phyloP scores from a whole-genome alignment of 2,113 vertebrate species.

The Phylloscopus trochiloides region DNA sequence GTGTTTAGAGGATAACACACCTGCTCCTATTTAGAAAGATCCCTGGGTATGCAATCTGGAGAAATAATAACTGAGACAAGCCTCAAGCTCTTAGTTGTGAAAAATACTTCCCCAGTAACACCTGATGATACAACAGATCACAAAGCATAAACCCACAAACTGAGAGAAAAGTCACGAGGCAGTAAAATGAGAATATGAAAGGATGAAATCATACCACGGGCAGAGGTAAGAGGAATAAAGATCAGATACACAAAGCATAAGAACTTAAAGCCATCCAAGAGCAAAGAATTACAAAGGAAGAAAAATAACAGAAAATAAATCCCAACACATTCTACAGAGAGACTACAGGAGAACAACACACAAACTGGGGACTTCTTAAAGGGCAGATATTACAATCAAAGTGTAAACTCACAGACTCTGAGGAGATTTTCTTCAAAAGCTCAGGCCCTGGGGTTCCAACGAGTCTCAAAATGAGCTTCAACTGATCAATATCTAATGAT shows the following conservation, averaged over 20 bases:
- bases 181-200: neutral
- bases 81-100: neutral
- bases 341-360: constrained; percentile 48
- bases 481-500: constrained; percentile 98
- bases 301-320: constrained; percentile 7
- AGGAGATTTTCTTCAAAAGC: constrained; percentile 98
- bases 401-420: constrained; percentile 93
- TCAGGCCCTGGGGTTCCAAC: constrained; percentile 94
- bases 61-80: neutral
- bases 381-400: constrained; percentile 77
- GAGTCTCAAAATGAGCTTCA: constrained; percentile 97
- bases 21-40: neutral
- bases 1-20: neutral
- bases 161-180: constrained; percentile 21
- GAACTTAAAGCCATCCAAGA: constrained; percentile 28
- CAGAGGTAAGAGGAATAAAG: constrained; percentile 9
- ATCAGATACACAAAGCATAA: neutral
- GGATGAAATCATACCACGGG: neutral
- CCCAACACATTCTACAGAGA: constrained; percentile 22
- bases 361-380: constrained; percentile 44
- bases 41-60: neutral
- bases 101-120: neutral
- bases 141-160: neutral
- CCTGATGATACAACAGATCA: neutral
- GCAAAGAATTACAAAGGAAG: neutral